Percentiles rank a stretch among this genome's conserved stretches.
Conservation (phyloP, 2,888 invertebrate genomes). For the Perithous albicinctus region DNA sequence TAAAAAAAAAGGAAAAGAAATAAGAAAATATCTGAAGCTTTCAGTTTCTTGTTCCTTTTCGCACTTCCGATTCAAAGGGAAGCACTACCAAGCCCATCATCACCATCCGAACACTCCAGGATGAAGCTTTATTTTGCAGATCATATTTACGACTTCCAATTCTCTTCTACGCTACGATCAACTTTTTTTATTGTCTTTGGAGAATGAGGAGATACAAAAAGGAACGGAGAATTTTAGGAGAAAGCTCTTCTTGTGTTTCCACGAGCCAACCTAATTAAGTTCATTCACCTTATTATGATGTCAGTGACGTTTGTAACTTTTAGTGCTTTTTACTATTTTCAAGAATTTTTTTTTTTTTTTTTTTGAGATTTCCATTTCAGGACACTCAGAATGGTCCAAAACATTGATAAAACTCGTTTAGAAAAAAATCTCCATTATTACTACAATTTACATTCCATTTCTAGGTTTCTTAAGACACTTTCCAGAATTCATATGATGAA, state of each 20-base stretch:
- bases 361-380: no score
- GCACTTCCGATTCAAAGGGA: slow-evolving; percentile 74
- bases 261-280: neutral
- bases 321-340: no score
- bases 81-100: slow-evolving; percentile 28
- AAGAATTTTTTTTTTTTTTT: no score
- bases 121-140: slow-evolving; percentile 84
- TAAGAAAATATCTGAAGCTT: neutral
- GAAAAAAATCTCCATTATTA: neutral
- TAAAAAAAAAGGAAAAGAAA: neutral
- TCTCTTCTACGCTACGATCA: slow-evolving; percentile 62
- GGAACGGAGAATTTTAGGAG: neutral
- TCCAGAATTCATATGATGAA: neutral
- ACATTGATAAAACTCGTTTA: no score
- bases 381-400: no score
- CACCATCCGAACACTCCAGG: slow-evolving; percentile 75
- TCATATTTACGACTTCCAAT: slow-evolving; percentile 84
- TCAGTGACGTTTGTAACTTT: no score
- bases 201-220: slow-evolving; percentile 36
- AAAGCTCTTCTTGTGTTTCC: neutral
- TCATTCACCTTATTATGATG: neutral
- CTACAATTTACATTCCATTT: neutral
- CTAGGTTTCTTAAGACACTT: neutral
- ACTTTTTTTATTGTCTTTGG: slow-evolving; percentile 82
- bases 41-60: neutral